A percentile compares a stretch with the other conserved stretches of the same genome.
Evolutionary conservation across 2,888 invertebrate species (phyloP).

Genomic region (Rotaria sp.): DNA sequence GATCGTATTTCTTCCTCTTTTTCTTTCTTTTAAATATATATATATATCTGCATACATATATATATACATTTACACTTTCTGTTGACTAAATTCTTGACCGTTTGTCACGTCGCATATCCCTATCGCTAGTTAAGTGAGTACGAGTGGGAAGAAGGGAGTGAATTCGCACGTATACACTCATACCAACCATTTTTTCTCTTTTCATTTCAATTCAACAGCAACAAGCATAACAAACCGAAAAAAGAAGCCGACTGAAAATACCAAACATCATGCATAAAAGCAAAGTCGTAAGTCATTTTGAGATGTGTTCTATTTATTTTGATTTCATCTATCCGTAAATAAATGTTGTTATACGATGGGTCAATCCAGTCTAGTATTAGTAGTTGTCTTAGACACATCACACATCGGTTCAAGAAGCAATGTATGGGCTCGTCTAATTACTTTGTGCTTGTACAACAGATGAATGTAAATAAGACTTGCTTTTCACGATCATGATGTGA

Average conservation of each 20-base stretch:
- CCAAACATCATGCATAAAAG: background rate
- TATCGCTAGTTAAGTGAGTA: conserved; percentile 1
- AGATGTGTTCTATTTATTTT: background rate
- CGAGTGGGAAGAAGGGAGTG: background rate
- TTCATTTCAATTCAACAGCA: background rate
- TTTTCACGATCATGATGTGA: background rate
- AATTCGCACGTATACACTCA: background rate
- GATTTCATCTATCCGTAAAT: background rate
- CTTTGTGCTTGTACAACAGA: background rate
- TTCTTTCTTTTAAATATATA: background rate
- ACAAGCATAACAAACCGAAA: background rate
- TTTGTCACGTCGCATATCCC: conserved; percentile 15
- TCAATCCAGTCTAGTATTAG: background rate
- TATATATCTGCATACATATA: background rate
- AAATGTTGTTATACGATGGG: background rate
- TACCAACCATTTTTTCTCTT: background rate
- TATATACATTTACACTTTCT: background rate
- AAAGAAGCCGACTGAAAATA: background rate
- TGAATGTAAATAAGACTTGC: conserved; percentile 1
- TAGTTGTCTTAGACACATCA: background rate
- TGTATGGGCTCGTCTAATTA: background rate
- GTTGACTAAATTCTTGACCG: conserved; percentile 21
- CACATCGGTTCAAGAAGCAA: background rate
- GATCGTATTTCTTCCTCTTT: background rate
- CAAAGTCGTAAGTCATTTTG: background rate